Percentiles rank a stretch among this genome's conserved stretches.
These are phyloP conservation scores for Thera britannica DNA, from an alignment of 2,888 invertebrate species.

Conservation along the genomic window DNA sequence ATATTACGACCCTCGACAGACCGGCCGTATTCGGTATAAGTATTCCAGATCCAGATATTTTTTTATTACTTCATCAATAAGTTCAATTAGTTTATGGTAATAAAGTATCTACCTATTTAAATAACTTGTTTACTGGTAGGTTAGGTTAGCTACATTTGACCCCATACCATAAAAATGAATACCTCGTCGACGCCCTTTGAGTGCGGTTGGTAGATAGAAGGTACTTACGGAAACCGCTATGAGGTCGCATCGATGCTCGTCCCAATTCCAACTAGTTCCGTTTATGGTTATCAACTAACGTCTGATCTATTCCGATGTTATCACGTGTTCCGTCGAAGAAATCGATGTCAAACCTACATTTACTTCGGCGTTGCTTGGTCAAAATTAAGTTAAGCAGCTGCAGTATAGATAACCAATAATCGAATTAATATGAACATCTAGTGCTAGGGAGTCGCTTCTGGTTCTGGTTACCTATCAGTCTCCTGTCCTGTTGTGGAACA, in stretches of 20 bases:
- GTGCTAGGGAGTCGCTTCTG: too few species aligned
- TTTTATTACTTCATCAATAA: too few species aligned
- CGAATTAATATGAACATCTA: too few species aligned
- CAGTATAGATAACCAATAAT: too few species aligned
- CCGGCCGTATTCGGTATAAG: too few species aligned
- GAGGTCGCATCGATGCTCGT: constrained; percentile 55
- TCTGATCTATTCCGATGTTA: constrained; percentile 26
- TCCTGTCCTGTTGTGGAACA: too few species aligned
- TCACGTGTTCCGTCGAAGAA: constrained; percentile 8
- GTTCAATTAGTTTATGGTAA: too few species aligned
- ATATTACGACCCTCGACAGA: too few species aligned
- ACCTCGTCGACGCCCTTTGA: constrained; percentile 53
- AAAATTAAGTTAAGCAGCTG: not conserved
- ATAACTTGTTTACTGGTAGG: too few species aligned
- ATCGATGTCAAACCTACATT: constrained; percentile 9
- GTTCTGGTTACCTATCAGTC: too few species aligned
- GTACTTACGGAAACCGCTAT: constrained; percentile 55
- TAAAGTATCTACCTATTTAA: too few species aligned
- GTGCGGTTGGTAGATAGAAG: constrained; percentile 36
- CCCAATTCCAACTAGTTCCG: constrained; percentile 61
- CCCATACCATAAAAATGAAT: constrained; percentile 48
- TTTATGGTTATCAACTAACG: constrained; percentile 39
- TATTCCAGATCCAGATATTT: too few species aligned
- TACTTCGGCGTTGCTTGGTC: not conserved
- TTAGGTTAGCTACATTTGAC: constrained; percentile 33